Evolutionary conservation across 2,888 invertebrate species (phyloP), one percentile per base, ranked within the genome.

Genomic region (Steinernema hermaphroditum): DNA sequence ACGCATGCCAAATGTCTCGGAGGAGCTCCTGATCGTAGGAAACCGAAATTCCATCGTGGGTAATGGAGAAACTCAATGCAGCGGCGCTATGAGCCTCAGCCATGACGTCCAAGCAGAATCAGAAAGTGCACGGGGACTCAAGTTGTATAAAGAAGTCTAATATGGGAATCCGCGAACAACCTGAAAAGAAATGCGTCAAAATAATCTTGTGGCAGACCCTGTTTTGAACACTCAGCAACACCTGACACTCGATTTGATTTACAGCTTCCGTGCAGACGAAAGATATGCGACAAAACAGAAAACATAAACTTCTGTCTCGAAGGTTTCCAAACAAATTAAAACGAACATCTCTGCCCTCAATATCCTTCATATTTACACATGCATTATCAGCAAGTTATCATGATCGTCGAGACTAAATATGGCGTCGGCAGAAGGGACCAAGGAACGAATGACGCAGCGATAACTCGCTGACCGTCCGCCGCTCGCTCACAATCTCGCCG

Each of bases 31-130:
- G 91, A 88, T 99, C 96, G 87, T 97, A 95, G 88, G 96, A 94
- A 71, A 98, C 93, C 87, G 96, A 94, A 90, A 96, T 93, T 80
- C 98, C 98, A 87, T 98, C 98, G 87, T 96, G 96, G 77, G 96
- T 95, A 85, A 99, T 94, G 68, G 94, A 91, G 89, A 98, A 96
- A 72, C 94, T 94, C 22, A 85, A 78, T 9, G 83, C 85, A 43
- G 85, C 83, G 68, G 83, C 83, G 75, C 80, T 80, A 74, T 81
- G 82, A 37, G 85, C 85, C 78, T 85, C 85, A 78, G 84, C 85
- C 84, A 85, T 85, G 72, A 34, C 41, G 37, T 12, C 37, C 29
- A 8, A 2, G 49, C 8, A 9, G 14, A 4, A 68, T 68, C 12
- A 37, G 37, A 37, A 4, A 37, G 6, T 37, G 37, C 37, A 8